Base-by-base conservation (phyloP, 2,113 vertebrate species). In the Cebus imitator region DNA sequence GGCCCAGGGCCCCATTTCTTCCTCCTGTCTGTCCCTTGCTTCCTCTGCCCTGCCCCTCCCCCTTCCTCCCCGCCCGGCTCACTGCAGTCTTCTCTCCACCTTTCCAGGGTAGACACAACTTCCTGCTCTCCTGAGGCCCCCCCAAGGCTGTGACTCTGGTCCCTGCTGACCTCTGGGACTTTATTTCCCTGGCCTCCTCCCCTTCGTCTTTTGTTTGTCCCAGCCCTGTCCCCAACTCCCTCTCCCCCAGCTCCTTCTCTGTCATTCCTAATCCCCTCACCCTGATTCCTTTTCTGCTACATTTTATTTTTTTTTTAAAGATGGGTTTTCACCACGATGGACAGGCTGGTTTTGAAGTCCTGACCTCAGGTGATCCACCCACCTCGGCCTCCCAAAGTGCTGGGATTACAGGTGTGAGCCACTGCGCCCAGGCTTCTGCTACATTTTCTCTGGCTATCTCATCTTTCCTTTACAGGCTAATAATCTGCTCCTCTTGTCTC, bases 11-110 rank as follows among this genome's bases (percentile, higher is more conserved):
- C 25, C 37, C 72, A 7, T 75, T 21, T 43, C 25, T 14, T 23
- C 72, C 40, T 23, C 11, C 3, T 13, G 23, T 25, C 32, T 68
- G 61, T 64, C 12, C 61, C 61, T 27, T 64, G 61, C 12, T 30
- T 64, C 61, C 61, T 64, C 61, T 64, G 32, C 72, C 23, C 37
- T 6, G 72, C 50, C 40, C 98, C 20, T 73, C 95, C 97, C 98
- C 98, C 12, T 98, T 98, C 93, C 98, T 40, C 72, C 98, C 96
- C 97, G 95, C 73, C 32, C 10, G 5, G 61, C 61, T 20, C 35
- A 17, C 2, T 3, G 32, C 12, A 12, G 11, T 5, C 6, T 16
- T 52, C n/a, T 45, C 43, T 35, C 57, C 35, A 66, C 55, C 27
- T 32, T 64, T 81, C 37, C 10, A 40, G 40, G 68, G n/a, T 32